Conservation (phyloP, 2,797 vertebrate genomes). For the Orientallactaga sibirica region DNA sequence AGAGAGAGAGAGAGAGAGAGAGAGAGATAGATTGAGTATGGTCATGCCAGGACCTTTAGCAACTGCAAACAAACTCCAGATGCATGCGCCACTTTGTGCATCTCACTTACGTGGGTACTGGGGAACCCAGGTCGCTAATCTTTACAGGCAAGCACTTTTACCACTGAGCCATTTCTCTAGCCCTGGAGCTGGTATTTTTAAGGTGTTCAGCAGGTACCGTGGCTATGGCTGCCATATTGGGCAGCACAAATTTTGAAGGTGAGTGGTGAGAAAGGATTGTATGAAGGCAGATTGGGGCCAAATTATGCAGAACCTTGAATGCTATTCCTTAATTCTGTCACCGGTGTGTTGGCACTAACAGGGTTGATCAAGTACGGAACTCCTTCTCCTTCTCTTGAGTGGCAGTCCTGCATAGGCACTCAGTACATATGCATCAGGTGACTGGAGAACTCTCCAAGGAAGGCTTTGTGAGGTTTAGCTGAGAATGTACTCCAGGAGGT, state of each 20-base stretch:
- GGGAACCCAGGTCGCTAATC: too few relatives aligned
- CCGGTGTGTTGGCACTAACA: background rate
- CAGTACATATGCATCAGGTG: background rate
- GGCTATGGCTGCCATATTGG: background rate
- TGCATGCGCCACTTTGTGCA: too few relatives aligned
- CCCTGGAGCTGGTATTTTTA: background rate
- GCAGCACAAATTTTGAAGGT: background rate
- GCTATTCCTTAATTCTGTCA: background rate
- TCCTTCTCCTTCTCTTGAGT: background rate
- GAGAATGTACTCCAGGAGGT: slow-evolving; percentile 9
- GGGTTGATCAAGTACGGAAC: background rate
- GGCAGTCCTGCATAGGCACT: too few relatives aligned
- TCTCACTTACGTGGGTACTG: too few relatives aligned
- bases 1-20: too few relatives aligned
- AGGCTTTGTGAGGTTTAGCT: background rate
- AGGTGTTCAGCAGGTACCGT: background rate
- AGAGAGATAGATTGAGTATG: too few relatives aligned
- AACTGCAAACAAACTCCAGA: too few relatives aligned
- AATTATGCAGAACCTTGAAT: background rate
- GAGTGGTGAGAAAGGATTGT: background rate
- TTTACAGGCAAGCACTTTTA: too few relatives aligned
- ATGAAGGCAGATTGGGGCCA: background rate
- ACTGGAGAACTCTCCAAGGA: background rate
- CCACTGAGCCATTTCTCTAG: too few relatives aligned
- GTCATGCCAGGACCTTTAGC: too few relatives aligned